Base-by-base conservation (phyloP, 2,888 invertebrate genomes). In the Zeuzera pyrina region DNA sequence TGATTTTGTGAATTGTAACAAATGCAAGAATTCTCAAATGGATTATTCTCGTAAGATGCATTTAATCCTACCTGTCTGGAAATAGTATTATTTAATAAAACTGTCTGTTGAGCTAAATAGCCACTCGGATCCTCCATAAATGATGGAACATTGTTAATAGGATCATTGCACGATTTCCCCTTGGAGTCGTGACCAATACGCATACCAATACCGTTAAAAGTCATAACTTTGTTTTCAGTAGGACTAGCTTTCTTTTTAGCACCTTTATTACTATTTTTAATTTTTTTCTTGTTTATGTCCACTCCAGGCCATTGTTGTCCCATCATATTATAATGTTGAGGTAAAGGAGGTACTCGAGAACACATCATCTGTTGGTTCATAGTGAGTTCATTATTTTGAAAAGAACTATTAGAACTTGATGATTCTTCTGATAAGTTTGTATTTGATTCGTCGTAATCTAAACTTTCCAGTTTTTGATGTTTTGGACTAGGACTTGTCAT, bases 121-220 rank as follows among this genome's bases (percentile, higher is more conserved):
- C 94, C 95, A 53, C 91, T 92, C 0, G 95, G 95, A 69, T 96
- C 95, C 46, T 96, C 95, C 85, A 95, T 89, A 61, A 95, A 95
- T 16, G 94, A 94, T 1, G 93, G 93, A 42, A 88, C 74, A 40
- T 85, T 86, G 41, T 87, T 87, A 45, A 85, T 85, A 15, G 84
- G 66, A 35, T 69, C 57, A 38, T 85, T 70, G 38, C 84, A 84
- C 4, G 71, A 64, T 49, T 81, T 78, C 31, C 53, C 60, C 64
- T 85, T 83, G 6, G 54, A 30, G 29, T 81, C 78, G 35, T 72
- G 68, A 7, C 68, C 36, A 27, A 67, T 45, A 39, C 76, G 61
- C 45, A 76, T 57, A 2, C 76, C 72, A 39, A 77, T 77, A 36
- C 49, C 61, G 2, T 71, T 68, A 39, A 57, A 76, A 2, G 57